Conservation (phyloP, 1,140 invertebrate species). For the Panagrolaimus sp. region DNA sequence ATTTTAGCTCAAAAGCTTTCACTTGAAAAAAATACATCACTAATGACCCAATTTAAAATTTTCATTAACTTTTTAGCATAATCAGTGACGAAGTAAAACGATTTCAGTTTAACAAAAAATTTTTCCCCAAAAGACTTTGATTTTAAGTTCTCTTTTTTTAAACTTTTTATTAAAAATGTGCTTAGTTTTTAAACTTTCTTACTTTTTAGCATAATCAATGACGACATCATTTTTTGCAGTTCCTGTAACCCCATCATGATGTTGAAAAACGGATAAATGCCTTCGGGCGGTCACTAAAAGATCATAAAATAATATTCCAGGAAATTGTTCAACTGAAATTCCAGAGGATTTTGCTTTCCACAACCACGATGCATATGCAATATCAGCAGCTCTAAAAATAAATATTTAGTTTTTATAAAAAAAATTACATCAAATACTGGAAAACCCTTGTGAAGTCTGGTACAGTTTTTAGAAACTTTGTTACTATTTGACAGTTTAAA, state of each 20-base stretch:
- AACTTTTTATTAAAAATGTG: constrained; percentile 25
- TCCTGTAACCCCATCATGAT: constrained; percentile 92
- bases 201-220: constrained; percentile 79
- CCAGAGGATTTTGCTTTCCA: neutral
- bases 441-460: constrained; percentile 64
- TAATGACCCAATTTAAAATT: neutral
- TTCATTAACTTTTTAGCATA: neutral
- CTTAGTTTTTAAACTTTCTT: constrained; percentile 38
- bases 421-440: too few species aligned
- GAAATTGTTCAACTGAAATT: neutral
- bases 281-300: constrained; percentile 69
- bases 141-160: neutral
- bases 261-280: constrained; percentile 82
- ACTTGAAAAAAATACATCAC: neutral
- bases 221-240: constrained; percentile 84
- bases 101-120: neutral
- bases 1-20: too few species aligned
- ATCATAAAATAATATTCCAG: constrained; percentile 14
- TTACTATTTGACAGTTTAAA: too few species aligned
- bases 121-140: neutral
- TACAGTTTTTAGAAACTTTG: neutral
- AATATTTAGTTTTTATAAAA: too few species aligned
- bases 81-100: neutral
- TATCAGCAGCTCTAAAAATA: neutral
- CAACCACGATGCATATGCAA: neutral